Percentiles rank a stretch among this genome's conserved stretches.
Evolutionary conservation across 2,113 vertebrate genomes (phyloP).

Genomic region (Pomatorhinus ruficollis): DNA sequence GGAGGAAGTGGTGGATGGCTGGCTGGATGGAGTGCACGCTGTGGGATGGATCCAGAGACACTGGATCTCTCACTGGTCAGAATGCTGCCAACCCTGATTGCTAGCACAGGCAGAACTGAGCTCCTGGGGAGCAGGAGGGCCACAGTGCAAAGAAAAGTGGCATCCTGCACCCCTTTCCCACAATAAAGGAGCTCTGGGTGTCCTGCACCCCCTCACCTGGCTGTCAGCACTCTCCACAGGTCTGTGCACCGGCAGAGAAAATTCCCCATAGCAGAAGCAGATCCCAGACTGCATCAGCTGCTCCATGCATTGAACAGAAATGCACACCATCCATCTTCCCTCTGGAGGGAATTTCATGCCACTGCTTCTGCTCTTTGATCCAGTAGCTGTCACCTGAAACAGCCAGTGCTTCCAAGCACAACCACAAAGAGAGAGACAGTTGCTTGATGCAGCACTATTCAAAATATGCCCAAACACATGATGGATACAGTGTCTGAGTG

Average conservation of each 20-base stretch:
- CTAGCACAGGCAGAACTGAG: neutral
- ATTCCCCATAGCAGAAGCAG: neutral
- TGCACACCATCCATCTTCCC: neutral
- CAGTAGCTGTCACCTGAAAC: constrained; percentile 14
- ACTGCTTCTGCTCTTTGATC: neutral
- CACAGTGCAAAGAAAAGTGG: neutral
- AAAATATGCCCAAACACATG: neutral
- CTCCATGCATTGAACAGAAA: neutral
- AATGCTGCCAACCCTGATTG: neutral
- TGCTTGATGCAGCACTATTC: constrained; percentile 9
- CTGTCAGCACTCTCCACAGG: neutral
- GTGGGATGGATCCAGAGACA: neutral
- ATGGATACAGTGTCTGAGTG: neutral
- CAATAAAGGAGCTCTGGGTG: neutral
- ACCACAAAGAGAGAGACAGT: neutral
- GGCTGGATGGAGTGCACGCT: neutral
- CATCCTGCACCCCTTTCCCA: neutral
- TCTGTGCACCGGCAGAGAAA: neutral
- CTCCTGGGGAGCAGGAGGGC: neutral
- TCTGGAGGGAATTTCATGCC: neutral
- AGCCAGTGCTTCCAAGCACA: neutral
- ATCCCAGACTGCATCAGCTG: neutral
- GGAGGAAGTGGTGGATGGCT: neutral
- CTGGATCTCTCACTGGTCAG: neutral
- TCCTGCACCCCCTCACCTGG: neutral